A percentile compares a stretch with the other conserved stretches of the same genome.
Conservation (phyloP, 2,888 invertebrate genomes). For the Pollenia griseotomentosa region DNA sequence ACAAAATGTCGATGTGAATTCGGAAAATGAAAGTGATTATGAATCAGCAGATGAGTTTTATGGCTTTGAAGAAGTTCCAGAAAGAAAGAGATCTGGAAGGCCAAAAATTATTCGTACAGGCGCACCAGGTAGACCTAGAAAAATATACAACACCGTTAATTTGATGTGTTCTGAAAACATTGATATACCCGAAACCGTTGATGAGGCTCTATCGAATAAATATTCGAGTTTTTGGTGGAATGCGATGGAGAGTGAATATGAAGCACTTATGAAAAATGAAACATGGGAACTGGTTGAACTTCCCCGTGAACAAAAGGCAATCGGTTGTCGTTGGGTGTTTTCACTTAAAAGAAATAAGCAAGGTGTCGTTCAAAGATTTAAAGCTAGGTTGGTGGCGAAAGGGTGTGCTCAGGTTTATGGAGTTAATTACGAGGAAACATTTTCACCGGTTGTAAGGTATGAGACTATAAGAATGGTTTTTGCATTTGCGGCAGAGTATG, state of each 20-base stretch:
- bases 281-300: slow-evolving; percentile 63
- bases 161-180: slow-evolving; percentile 11
- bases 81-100: slow-evolving; percentile 14
- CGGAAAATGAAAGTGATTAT: not conserved
- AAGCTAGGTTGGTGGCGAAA: too few relatives aligned
- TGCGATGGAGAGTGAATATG: slow-evolving; percentile 50
- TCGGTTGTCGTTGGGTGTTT: slow-evolving; percentile 70
- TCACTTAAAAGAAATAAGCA: slow-evolving; percentile 52
- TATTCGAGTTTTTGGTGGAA: slow-evolving; percentile 20
- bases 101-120: slow-evolving; percentile 12
- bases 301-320: slow-evolving; percentile 56
- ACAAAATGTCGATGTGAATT: too few relatives aligned
- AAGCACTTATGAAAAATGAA: slow-evolving; percentile 40
- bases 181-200: too few relatives aligned
- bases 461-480: too few relatives aligned
- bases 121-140: too few relatives aligned
- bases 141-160: too few relatives aligned
- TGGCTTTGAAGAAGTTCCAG: not conserved
- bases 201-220: not conserved
- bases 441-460: too few relatives aligned
- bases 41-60: slow-evolving; percentile 27
- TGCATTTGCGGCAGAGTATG: too few relatives aligned
- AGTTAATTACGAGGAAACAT: slow-evolving; percentile 62
- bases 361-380: slow-evolving; percentile 57
- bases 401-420: slow-evolving; percentile 26